Evolutionary conservation across 2,888 invertebrate genomes (phyloP), one percentile per base, ranked within the genome.

Genomic region (Meganola albula): DNA sequence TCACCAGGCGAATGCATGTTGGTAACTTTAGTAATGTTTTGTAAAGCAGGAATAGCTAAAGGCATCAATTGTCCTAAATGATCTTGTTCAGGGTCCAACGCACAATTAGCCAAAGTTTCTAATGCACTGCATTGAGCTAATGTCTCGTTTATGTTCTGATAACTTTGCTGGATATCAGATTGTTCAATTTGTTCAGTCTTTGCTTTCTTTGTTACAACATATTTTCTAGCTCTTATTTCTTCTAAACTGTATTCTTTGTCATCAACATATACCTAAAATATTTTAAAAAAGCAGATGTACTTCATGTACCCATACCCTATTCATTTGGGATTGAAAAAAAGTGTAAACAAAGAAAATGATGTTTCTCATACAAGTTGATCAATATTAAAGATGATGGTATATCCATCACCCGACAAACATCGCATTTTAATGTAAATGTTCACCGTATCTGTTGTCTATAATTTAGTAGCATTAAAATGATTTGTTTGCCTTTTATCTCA

Each of bases 201-300:
- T 28, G 33, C 40, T 60, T 62, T 66, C 50, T 51, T 73, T 57
- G 70, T 62, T 60, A 83, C 56, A 56, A 65, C 73, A 65, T 90
- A 91, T 62, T 86, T 85, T 51, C 85, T 79, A 38, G 91, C 90
- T 57, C 90, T 85, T 47, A 94, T 85, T 83, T 94, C 93, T 80
- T 94, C 94, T 78, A 93, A 89, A 64, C 92, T 92, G 72, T 88
- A 90, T 80, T 94, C 94, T 45, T 86, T 87, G 44, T 89, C 88
- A 52, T 73, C 72, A 41, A 78, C 72, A 63, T 87, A 87, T 24
- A 86, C 87, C 87, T 87, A 46, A 3, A 20, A n/a, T n/a, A n/a
- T n/a, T n/a, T n/a, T n/a, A n/a, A n/a, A n/a, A n/a, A n/a, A n/a
- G n/a, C n/a, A n/a, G n/a, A n/a, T n/a, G n/a, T n/a, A n/a, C n/a